These are phyloP conservation scores for Perognathus longimembris DNA, from an alignment of 2,113 vertebrate species.

Conservation along the genomic window DNA sequence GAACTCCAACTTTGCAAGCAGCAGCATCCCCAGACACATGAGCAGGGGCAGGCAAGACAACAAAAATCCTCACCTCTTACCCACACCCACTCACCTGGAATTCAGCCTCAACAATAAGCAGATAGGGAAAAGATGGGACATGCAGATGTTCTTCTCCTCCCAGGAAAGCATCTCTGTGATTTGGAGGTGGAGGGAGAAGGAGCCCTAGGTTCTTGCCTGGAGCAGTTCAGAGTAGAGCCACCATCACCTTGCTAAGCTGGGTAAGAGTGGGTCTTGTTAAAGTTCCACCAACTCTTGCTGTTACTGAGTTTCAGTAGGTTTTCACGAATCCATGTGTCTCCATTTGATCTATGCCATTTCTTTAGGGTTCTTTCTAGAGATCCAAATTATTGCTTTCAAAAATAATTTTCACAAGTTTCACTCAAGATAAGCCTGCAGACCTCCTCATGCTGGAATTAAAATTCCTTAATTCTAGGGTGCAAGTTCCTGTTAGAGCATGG, in stretches of 20 bases:
- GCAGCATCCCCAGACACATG: neutral
- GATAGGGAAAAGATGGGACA: neutral
- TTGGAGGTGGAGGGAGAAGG: neutral
- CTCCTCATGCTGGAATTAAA: neutral
- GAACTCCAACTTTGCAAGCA: neutral
- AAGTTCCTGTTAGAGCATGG: neutral
- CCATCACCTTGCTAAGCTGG: neutral
- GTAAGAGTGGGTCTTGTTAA: neutral
- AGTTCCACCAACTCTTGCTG: neutral
- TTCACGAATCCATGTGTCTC: slow-evolving; percentile 2
- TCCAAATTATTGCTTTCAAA: neutral
- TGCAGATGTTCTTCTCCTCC: neutral
- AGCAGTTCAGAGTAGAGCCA: neutral
- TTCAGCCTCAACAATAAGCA: neutral
- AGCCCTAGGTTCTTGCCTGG: neutral
- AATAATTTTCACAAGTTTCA: neutral
- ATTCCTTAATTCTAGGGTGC: neutral
- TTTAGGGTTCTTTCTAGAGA: slow-evolving; percentile 12
- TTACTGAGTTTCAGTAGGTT: neutral
- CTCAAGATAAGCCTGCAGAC: neutral
- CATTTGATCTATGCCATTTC: neutral
- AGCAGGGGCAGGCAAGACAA: neutral
- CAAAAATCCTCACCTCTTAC: neutral
- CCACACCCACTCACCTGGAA: neutral
- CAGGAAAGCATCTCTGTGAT: neutral